These are phyloP conservation scores for Cactoblastis cactorum DNA, from an alignment of 2,888 invertebrate species.

Conservation along the genomic window DNA sequence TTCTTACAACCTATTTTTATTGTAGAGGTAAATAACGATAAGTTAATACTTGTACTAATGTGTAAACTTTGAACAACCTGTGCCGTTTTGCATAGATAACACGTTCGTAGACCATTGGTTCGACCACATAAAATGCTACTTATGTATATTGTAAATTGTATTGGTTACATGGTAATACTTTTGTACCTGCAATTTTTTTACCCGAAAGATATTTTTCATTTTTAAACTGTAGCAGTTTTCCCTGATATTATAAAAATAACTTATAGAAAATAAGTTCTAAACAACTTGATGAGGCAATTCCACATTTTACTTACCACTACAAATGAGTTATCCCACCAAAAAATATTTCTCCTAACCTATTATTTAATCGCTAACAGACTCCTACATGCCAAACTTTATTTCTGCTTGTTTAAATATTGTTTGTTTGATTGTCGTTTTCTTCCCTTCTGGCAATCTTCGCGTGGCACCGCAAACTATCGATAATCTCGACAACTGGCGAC, in stretches of 20 bases:
- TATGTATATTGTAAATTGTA: no score
- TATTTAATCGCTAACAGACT: slow-evolving; percentile 13
- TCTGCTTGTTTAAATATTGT: slow-evolving; percentile 62
- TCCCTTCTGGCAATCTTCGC: slow-evolving; percentile 76
- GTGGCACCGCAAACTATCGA: slow-evolving; percentile 68
- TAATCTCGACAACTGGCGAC: slow-evolving; percentile 65
- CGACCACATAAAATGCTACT: no score
- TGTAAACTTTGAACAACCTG: no score
- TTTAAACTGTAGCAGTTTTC: no score
- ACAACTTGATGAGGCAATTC: slow-evolving; percentile 1
- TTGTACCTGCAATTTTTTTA: no score
- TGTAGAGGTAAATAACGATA: no score
- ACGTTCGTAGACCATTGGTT: no score
- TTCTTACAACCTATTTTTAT: not conserved
- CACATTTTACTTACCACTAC: not conserved
- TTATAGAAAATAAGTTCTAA: not conserved
- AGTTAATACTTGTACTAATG: no score
- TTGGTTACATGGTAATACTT: no score
- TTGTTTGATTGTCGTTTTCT: slow-evolving; percentile 76
- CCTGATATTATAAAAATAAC: no score
- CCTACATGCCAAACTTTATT: slow-evolving; percentile 31
- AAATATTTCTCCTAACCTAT: slow-evolving; percentile 21
- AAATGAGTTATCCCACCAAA: slow-evolving; percentile 6
- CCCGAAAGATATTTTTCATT: no score
- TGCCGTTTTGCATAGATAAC: no score